These are phyloP conservation scores for Gymnoscelis rufifasciata DNA, from an alignment of 2,888 invertebrate species.

Conservation along the genomic window DNA sequence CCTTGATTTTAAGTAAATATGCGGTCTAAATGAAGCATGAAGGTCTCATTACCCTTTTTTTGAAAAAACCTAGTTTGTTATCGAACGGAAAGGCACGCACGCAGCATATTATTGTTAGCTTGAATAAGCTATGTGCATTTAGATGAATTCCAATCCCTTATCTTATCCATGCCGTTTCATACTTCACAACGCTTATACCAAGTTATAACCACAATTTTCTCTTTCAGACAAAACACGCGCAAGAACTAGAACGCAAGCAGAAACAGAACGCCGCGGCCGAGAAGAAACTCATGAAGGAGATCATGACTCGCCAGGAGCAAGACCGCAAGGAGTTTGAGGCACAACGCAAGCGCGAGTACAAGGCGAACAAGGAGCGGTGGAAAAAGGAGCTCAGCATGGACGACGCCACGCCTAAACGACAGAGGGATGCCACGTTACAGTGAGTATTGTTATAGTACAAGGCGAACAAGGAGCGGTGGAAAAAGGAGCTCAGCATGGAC, in stretches of 20 bases:
- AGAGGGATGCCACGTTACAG: constrained; percentile 93
- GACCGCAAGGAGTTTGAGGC: constrained; percentile 94
- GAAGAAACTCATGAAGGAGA: constrained; percentile 95
- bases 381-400: constrained; percentile 95
- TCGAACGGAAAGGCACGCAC: no score
- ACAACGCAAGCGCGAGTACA: constrained; percentile 97
- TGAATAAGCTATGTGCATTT: no score
- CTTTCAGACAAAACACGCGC: constrained; percentile 83
- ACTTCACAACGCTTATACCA: no score
- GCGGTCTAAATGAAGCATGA: no score
- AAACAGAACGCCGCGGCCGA: constrained; percentile 94
- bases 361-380: constrained; percentile 97
- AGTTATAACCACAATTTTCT: not conserved
- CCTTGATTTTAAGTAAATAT: no score
- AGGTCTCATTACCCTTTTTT: no score
- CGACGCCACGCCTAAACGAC: constrained; percentile 94
- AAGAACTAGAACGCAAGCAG: constrained; percentile 87
- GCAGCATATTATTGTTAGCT: no score
- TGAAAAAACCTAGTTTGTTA: no score
- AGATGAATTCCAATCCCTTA: no score
- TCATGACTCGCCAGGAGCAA: constrained; percentile 91
- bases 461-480: constrained; percentile 97
- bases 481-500: constrained; percentile 94
- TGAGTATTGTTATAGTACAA: constrained; percentile 75
- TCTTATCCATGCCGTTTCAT: no score